Evolutionary conservation across 1,140 invertebrate species (phyloP).

Genomic region (Pogonus chalceus): DNA sequence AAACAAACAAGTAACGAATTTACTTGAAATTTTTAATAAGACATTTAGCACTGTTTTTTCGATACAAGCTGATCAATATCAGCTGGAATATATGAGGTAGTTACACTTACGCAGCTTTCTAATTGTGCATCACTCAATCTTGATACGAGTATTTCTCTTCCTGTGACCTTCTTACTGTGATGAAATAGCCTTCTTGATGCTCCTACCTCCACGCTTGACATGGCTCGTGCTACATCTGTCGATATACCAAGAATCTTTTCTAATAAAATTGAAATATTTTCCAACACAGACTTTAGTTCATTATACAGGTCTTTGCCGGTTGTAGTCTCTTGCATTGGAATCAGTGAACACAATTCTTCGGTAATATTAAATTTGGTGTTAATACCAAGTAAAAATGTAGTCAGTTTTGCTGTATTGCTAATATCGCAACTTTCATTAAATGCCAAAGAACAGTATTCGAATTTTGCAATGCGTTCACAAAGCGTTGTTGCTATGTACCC

Average conservation of each 20-base stretch:
- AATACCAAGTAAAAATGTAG: constrained; percentile 24
- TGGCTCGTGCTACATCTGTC: constrained; percentile 28
- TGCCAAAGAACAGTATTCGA: constrained; percentile 23
- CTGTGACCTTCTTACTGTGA: constrained; percentile 20
- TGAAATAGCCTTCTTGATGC: constrained; percentile 24
- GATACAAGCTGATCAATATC: too few relatives aligned
- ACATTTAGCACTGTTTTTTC: too few relatives aligned
- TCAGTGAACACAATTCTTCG: constrained; percentile 21
- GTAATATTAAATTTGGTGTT: constrained; percentile 21
- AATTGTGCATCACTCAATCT: too few relatives aligned
- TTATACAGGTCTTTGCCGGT: constrained; percentile 23
- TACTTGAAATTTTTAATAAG: too few relatives aligned
- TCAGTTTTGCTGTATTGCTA: constrained; percentile 22
- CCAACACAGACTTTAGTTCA: constrained; percentile 18
- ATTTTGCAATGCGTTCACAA: constrained; percentile 18
- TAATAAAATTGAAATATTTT: constrained; percentile 19
- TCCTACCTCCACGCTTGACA: constrained; percentile 24
- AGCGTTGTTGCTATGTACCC: constrained; percentile 18
- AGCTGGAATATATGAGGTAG: too few relatives aligned
- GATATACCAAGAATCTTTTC: constrained; percentile 22
- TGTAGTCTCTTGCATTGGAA: constrained; percentile 23
- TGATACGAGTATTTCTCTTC: constrained; percentile 24
- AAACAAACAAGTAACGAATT: too few relatives aligned
- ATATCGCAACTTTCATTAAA: constrained; percentile 25
- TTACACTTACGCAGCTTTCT: too few relatives aligned